phyloP scores from a whole-genome alignment of 2,113 vertebrate genomes.

The Lepus americanus region DNA sequence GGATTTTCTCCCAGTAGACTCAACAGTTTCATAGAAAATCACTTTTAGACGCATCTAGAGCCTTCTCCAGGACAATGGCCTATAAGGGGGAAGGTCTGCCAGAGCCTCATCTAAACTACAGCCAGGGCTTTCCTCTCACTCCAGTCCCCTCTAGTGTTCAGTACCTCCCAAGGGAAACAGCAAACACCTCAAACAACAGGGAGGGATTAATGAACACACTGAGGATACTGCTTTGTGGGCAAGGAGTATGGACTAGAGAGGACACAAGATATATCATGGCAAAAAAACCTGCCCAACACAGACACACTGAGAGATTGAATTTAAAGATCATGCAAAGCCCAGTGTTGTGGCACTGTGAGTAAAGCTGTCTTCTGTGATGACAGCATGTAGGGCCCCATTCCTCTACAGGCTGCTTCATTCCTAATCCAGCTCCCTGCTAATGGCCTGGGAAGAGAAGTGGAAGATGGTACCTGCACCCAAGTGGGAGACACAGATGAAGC shows the following conservation, averaged over 20 bases:
- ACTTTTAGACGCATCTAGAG: not conserved
- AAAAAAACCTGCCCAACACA: not conserved
- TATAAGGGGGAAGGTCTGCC: not conserved
- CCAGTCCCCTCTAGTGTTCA: not conserved
- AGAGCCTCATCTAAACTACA: not conserved
- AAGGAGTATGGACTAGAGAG: no score
- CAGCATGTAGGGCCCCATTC: no score
- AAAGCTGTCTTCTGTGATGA: no score
- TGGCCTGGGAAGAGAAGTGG: no score
- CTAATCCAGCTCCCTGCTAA: no score
- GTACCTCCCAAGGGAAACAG: not conserved
- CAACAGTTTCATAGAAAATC: not conserved
- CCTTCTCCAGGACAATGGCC: not conserved
- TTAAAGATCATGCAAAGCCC: not conserved
- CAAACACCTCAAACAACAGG: not conserved
- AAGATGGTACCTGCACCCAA: no score
- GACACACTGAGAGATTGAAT: not conserved
- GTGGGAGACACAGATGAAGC: no score
- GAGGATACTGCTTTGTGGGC: not conserved
- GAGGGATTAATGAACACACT: not conserved
- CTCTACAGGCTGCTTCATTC: no score
- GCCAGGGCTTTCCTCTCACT: not conserved
- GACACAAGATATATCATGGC: not conserved
- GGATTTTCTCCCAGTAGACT: not conserved
- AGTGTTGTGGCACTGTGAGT: no score